Base-by-base conservation (phyloP, 2,888 invertebrate genomes). In the Apantesis nais region DNA sequence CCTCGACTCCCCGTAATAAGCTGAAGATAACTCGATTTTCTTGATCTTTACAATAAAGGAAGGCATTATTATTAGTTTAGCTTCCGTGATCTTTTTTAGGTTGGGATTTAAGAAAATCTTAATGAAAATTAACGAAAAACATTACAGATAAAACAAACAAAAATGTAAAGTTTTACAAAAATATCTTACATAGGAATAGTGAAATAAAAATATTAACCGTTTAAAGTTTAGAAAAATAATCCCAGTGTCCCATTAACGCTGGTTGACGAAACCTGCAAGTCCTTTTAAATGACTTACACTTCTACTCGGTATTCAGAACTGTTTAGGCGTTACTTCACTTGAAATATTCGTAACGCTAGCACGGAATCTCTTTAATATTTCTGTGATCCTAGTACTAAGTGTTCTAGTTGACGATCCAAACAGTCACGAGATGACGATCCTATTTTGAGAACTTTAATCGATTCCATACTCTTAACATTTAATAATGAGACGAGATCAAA, bases 321-420 rank as follows among this genome's bases (percentile, higher is more conserved):
- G 71, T 75, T 73, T 64, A 86, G 85, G 84, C 88, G 86, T 81
- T 81, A 62, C 78, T 41, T 74, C 70, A 72, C 73, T 71, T 81
- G 76, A 75, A 80, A 81, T 71, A 73, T 77, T 76, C 75, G 82
- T 81, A 84, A 79, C 74, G 67, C 55, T 29, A 74, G 70, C 71
- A 69, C 78, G 68, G 34, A 71, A 85, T 72, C 91, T 90, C 89
- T 82, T 81, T 67, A 41, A 58, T 55, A 74, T 61, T 79, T 88
- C 85, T 94, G 90, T 64, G 76, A 71, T 76, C 95, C 93, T 93
- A 78, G 94, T 94, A 92, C 84, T 75, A 78, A 86, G 90, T 94
- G 95, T 94, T 95, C 95, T 93, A 95, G 92, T 94, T 95, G 94
- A 95, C 93, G 94, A 91, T 93, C 91, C 90, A 83, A 90, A 88